A percentile compares a stretch with the other conserved stretches of the same genome.
Conservation (phyloP, 2,797 vertebrate species). For the Champsocephalus esox region DNA sequence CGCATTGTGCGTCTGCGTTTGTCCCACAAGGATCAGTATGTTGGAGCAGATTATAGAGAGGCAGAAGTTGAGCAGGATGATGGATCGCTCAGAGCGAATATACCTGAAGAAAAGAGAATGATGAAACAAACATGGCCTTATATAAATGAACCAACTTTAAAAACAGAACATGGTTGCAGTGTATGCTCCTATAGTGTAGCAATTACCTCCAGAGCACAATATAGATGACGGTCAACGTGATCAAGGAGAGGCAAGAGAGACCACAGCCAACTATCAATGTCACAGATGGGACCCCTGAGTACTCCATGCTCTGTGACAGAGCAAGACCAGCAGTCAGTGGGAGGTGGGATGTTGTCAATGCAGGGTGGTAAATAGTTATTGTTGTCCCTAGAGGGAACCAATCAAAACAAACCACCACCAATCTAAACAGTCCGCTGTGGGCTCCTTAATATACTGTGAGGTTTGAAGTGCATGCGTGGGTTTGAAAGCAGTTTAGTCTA, state of each 20-base stretch:
- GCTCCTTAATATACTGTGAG: conserved; percentile 60
- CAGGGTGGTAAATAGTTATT: conserved; percentile 73
- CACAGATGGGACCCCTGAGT: conserved; percentile 97
- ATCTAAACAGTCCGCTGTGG: conserved; percentile 53
- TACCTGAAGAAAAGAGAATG: conserved; percentile 82
- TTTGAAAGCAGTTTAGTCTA: conserved; percentile 55
- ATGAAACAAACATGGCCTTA: not conserved
- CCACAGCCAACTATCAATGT: conserved; percentile 99
- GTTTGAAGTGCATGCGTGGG: conserved; percentile 60
- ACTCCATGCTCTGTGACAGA: conserved; percentile 95
- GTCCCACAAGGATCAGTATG: conserved; percentile 97
- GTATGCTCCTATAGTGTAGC: conserved; percentile 11
- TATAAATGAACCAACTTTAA: not conserved
- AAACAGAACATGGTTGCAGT: conserved; percentile 6
- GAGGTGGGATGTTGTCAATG: conserved; percentile 62
- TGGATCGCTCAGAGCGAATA: conserved; percentile 97
- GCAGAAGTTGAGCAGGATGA: conserved; percentile 99
- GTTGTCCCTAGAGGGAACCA: conserved; percentile 59
- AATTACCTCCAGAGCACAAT: conserved; percentile 96
- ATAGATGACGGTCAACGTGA: conserved; percentile 96
- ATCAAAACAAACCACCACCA: conserved; percentile 62
- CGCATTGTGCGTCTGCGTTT: conserved; percentile 98
- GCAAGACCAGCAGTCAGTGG: conserved; percentile 72
- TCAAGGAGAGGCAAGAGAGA: conserved; percentile 97
- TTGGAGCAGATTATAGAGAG: conserved; percentile 99